These are phyloP conservation scores for Tortrix viridana DNA, from an alignment of 2,888 invertebrate genomes.

Conservation along the genomic window DNA sequence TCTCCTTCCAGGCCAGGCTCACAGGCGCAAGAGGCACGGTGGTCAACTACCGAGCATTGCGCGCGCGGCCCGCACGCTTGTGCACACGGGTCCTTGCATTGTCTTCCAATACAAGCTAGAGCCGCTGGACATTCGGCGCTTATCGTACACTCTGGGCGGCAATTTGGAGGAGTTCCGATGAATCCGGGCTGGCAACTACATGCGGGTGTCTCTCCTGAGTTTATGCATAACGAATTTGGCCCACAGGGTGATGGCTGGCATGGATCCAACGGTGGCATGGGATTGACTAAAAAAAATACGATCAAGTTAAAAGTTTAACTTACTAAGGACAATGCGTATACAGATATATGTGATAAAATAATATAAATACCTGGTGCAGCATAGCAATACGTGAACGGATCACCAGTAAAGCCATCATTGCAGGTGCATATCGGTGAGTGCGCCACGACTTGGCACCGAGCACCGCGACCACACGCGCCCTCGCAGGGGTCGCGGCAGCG, in stretches of 20 bases:
- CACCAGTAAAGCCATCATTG: conserved; percentile 87
- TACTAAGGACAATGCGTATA: no score
- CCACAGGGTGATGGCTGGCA: conserved; percentile 89
- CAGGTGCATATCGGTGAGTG: conserved; percentile 91
- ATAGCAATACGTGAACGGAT: conserved; percentile 88
- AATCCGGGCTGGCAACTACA: conserved; percentile 86
- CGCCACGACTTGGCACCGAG: conserved; percentile 88
- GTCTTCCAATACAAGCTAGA: conserved; percentile 86
- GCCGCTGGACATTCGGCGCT: conserved; percentile 88
- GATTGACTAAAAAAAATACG: conserved; percentile 46
- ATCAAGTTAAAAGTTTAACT: no score
- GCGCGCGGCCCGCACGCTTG: conserved; percentile 86
- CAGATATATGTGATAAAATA: neutral
- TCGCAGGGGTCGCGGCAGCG: conserved; percentile 90
- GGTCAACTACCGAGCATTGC: conserved; percentile 85
- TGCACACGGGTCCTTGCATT: conserved; percentile 87
- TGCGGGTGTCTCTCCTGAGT: conserved; percentile 84
- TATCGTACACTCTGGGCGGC: conserved; percentile 87
- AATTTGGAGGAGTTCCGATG: conserved; percentile 87
- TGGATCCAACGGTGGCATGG: conserved; percentile 71
- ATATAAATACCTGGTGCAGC: conserved; percentile 78
- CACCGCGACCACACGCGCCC: conserved; percentile 89
- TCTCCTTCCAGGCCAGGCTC: conserved; percentile 85
- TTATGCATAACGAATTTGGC: conserved; percentile 86
- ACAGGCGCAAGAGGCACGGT: conserved; percentile 87